A percentile compares a stretch with the other conserved stretches of the same genome.
Evolutionary conservation across 2,797 vertebrate species (phyloP).

Genomic region (Cuculus canorus): DNA sequence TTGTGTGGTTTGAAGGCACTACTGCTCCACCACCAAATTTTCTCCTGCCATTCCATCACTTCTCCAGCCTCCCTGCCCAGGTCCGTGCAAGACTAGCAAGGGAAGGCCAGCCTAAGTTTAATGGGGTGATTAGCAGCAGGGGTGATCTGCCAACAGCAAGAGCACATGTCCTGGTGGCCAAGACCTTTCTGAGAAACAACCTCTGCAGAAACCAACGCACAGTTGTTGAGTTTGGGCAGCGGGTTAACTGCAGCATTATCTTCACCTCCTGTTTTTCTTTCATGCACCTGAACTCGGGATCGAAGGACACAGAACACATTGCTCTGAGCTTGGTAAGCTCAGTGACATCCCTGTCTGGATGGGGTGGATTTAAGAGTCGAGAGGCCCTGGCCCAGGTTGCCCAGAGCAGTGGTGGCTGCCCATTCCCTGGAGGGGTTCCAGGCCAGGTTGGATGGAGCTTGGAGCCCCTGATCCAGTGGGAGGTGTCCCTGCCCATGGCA

Average conservation of each 20-base stretch:
- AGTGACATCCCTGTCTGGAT: rapidly evolving
- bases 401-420: no score
- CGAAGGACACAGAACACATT: neutral
- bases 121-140: neutral
- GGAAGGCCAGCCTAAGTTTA: neutral
- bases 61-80: rapidly evolving
- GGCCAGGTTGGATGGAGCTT: no score
- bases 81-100: rapidly evolving
- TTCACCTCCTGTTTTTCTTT: neutral
- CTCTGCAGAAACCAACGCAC: neutral
- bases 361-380: no score
- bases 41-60: rapidly evolving
- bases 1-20: rapidly evolving
- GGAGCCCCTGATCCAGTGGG: no score
- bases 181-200: neutral
- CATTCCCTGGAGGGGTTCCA: no score
- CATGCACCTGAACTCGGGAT: rapidly evolving
- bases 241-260: neutral
- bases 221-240: neutral
- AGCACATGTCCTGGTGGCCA: rapidly evolving
- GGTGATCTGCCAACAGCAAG: neutral
- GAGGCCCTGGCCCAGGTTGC: no score
- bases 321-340: neutral
- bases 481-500: no score
- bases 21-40: rapidly evolving